Conservation (phyloP, 2,888 invertebrate species). For the Cheilosia soror region DNA sequence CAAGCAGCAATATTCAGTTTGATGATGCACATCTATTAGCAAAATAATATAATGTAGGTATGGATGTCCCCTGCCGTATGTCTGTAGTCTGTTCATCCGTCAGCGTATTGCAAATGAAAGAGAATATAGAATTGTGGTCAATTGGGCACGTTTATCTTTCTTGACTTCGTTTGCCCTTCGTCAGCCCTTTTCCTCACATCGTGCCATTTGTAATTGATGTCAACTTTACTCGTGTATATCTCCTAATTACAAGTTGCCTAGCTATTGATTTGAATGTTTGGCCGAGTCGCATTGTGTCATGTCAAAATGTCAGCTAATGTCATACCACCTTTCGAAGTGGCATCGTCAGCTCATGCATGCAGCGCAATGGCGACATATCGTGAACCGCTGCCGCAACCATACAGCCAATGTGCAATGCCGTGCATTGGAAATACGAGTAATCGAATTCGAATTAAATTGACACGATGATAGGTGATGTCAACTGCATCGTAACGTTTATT, state of each 20-base stretch:
- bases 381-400: not conserved
- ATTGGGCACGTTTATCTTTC: conserved; percentile 47
- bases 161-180: conserved; percentile 45
- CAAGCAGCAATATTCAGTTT: conserved; percentile 69
- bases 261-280: conserved; percentile 74
- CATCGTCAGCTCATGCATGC: conserved; percentile 67
- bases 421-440: conserved; percentile 45
- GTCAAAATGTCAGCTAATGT: conserved; percentile 75
- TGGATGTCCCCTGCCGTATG: conserved; percentile 19
- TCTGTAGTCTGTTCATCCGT: conserved; percentile 19
- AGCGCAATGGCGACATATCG: conserved; percentile 44
- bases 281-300: conserved; percentile 72
- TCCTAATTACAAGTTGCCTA: conserved; percentile 70
- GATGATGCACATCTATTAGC: conserved; percentile 73
- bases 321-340: conserved; percentile 72
- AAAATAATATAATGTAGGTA: conserved; percentile 40
- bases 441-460: conserved; percentile 72
- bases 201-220: conserved; percentile 67
- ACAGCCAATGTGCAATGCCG: conserved; percentile 13
- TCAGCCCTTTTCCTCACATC: conserved; percentile 24
- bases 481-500: conserved; percentile 69
- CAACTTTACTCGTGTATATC: conserved; percentile 69
- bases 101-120: not conserved
- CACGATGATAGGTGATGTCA: conserved; percentile 74
- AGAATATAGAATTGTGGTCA: conserved; percentile 58